A percentile compares a stretch with the other conserved stretches of the same genome.
These are phyloP conservation scores for Sula dactylatra DNA, from an alignment of 2,113 vertebrate species.

Conservation along the genomic window DNA sequence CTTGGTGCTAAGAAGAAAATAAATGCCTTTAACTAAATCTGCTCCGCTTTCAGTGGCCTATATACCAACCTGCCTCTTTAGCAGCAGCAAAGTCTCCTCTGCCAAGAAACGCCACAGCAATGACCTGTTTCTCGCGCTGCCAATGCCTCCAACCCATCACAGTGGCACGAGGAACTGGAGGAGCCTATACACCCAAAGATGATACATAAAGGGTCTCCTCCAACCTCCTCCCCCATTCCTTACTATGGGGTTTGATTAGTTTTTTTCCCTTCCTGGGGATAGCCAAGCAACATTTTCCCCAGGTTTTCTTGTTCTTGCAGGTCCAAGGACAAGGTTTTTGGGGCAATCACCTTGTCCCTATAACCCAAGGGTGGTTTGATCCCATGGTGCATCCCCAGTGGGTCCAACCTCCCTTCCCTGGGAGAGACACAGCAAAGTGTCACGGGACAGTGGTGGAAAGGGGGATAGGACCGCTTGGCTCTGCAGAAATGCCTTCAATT, in stretches of 20 bases:
- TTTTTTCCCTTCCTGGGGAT: neutral
- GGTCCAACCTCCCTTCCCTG: neutral
- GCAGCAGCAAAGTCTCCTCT: neutral
- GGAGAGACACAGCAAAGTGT: neutral
- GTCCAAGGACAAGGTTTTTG: neutral
- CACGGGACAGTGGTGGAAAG: rapidly evolving
- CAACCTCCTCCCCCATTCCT: neutral
- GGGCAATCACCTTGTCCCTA: neutral
- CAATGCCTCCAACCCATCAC: neutral
- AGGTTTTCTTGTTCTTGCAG: neutral
- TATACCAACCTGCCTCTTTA: neutral
- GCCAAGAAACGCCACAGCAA: neutral
- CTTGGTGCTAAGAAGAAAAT: neutral
- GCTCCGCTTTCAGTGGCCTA: neutral
- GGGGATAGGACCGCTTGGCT: neutral
- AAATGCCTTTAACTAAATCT: neutral
- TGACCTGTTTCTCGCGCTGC: neutral
- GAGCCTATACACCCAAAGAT: rapidly evolving
- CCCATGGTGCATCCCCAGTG: rapidly evolving
- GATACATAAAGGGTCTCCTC: neutral
- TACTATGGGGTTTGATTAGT: too few relatives aligned
- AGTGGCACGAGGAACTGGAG: neutral
- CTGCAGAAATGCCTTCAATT: conserved; percentile 38
- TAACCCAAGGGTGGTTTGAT: neutral
- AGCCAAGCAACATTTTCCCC: neutral